Base-by-base conservation (phyloP, 2,113 vertebrate species). In the Zosterops lateralis region DNA sequence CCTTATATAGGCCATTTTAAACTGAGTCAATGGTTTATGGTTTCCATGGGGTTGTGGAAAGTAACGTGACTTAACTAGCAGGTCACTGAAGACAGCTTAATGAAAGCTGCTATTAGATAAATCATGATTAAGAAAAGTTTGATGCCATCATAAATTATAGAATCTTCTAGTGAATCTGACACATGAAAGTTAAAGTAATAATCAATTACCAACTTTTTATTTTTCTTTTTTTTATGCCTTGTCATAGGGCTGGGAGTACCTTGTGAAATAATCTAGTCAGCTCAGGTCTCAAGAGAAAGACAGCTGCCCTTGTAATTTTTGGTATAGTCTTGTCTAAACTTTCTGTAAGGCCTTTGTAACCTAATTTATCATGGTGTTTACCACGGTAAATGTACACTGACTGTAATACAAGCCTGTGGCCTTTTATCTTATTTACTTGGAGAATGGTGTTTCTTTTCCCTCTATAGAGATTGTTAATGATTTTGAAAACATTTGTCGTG, bases 31-130 rank as follows among this genome's bases (percentile, higher is more conserved):
- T 85, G 50, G 84, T 91, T 92, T 95, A 45, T 73, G 74, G 50
- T 87, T 96, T 95, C 92, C 93, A 82, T 87, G 84, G 84, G 62
- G 87, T 73, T 16, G 1, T 73, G 81, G 62, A 92, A 92, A 92
- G 78, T 57, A 82, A 72, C 53, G 45, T 72, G 25, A 91, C 73
- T 81, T 87, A 89, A 79, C 78, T 50, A 82, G 15, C 25, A 38
- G 15, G 38, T 72, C 50, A 61, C 45, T 82, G 57, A 64, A 87
- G 66, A 42, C 53, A 65, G 28, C 28, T 89, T 94, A 84, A 91
- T 65, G 48, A 40, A 42, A 65, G 48, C 34, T 53, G 8, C 51
- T 87, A 50, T 82, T 87, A 79, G 36, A 72, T 28, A 87, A 94
- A 89, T 21, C 0, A 0, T 12, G 31, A 82, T 87, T 94, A 72